Evolutionary conservation across 2,797 vertebrate species (phyloP).

Genomic region (Hypotaenidia philippensis): DNA sequence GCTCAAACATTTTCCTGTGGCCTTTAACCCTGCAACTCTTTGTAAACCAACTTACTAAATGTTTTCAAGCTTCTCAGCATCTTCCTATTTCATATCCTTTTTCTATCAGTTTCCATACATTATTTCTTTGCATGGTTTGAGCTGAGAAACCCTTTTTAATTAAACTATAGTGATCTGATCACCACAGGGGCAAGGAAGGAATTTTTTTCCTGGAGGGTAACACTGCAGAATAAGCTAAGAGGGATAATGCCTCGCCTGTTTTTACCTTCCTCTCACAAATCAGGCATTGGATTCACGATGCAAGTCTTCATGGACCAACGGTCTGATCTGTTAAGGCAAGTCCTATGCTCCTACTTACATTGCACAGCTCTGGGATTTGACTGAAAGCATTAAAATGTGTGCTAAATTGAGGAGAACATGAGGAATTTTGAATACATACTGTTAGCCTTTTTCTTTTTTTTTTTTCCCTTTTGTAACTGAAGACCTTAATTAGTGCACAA

Average conservation of each 20-base stretch:
- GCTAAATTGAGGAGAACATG: not conserved
- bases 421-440: not conserved
- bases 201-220: conserved; percentile 10
- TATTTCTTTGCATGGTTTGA: conserved; percentile 54
- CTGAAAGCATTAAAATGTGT: not conserved
- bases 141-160: conserved; percentile 41
- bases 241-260: not conserved
- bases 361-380: not conserved
- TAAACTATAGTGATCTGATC: conserved; percentile 48
- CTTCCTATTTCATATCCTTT: conserved; percentile 32
- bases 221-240: not conserved
- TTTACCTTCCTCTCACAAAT: conserved; percentile 23
- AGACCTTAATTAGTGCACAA: not conserved
- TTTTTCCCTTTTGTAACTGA: not conserved
- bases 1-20: not conserved
- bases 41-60: not conserved
- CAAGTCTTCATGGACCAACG: not conserved
- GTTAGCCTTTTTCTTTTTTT: not conserved
- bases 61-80: conserved; percentile 39
- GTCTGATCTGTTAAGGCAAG: conserved; percentile 15
- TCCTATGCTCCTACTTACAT: not conserved
- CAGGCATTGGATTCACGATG: not conserved
- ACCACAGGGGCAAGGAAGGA: not conserved
- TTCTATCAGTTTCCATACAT: conserved; percentile 65
- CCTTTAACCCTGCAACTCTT: not conserved